These are phyloP conservation scores for Tenualosa thibaudeaui DNA, from an alignment of 2,797 vertebrate species.

Conservation along the genomic window DNA sequence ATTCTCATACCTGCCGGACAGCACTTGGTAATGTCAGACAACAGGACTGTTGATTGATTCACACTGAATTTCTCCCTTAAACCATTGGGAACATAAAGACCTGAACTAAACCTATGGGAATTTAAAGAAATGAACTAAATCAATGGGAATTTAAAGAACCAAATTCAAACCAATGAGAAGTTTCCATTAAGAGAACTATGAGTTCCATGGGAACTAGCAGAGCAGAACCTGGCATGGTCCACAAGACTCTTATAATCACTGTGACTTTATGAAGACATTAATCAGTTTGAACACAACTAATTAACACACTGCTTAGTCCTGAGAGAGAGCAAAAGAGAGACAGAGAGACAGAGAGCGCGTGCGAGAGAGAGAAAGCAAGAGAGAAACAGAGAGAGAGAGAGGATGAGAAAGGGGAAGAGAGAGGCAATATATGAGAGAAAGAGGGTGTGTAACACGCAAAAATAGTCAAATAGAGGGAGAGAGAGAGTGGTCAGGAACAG, in stretches of 20 bases:
- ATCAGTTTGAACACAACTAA: constrained; percentile 45
- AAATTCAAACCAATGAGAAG: background rate
- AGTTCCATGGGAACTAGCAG: background rate
- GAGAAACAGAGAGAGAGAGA: constrained; percentile 15
- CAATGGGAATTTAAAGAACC: too few species aligned
- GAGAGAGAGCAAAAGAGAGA: constrained; percentile 36
- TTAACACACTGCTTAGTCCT: constrained; percentile 59
- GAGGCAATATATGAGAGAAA: background rate
- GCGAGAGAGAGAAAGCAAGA: constrained; percentile 37
- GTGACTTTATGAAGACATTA: constrained; percentile 28
- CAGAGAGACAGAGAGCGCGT: background rate
- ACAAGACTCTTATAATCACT: background rate
- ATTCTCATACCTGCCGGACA: too few species aligned
- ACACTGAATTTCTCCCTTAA: too few species aligned
- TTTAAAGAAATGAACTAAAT: too few species aligned
- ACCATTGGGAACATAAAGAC: background rate
- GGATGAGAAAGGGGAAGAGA: background rate
- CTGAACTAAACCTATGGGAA: too few species aligned
- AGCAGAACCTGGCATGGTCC: background rate
- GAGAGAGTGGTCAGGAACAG: background rate
- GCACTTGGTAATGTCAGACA: too few species aligned
- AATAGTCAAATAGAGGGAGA: background rate
- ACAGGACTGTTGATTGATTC: too few species aligned
- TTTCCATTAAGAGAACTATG: background rate
- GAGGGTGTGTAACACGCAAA: background rate